A percentile compares a stretch with the other conserved stretches of the same genome.
phyloP scores from a whole-genome alignment of 2,888 invertebrate genomes.

The Metopia argyrocephala region DNA sequence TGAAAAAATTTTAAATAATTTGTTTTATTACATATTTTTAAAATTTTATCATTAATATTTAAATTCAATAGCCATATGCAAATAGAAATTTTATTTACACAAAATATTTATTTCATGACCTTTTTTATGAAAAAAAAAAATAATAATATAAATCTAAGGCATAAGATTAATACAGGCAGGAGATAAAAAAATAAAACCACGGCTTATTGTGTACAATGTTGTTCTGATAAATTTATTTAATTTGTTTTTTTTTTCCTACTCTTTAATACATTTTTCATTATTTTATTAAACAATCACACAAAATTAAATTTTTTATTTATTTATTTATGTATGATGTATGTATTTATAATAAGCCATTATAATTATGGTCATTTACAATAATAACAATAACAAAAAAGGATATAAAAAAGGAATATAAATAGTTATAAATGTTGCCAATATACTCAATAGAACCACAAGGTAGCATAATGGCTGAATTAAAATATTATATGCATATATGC shows the following conservation, averaged over 20 bases:
- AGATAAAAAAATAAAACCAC: background rate
- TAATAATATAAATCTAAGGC: too few species aligned
- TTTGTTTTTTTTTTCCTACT: conserved; percentile 6
- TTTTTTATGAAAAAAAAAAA: background rate
- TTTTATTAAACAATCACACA: conserved; percentile 38
- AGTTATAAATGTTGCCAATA: background rate
- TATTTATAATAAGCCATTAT: conserved; percentile 47
- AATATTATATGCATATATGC: background rate
- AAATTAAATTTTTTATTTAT: background rate
- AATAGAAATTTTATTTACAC: too few species aligned
- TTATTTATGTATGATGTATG: conserved; percentile 17
- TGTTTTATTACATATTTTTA: too few species aligned
- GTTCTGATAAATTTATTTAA: too few species aligned
- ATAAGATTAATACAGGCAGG: too few species aligned
- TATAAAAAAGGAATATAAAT: background rate
- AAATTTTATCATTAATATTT: too few species aligned
- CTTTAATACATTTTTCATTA: background rate
- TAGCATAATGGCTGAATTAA: background rate
- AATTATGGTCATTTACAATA: conserved; percentile 16
- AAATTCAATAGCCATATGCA: too few species aligned
- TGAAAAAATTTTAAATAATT: too few species aligned
- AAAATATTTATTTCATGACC: background rate
- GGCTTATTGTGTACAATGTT: background rate
- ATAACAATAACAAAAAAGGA: too few species aligned
- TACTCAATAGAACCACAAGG: background rate